These are phyloP conservation scores for Micrasema longulum DNA, from an alignment of 1,140 invertebrate species.

Conservation along the genomic window DNA sequence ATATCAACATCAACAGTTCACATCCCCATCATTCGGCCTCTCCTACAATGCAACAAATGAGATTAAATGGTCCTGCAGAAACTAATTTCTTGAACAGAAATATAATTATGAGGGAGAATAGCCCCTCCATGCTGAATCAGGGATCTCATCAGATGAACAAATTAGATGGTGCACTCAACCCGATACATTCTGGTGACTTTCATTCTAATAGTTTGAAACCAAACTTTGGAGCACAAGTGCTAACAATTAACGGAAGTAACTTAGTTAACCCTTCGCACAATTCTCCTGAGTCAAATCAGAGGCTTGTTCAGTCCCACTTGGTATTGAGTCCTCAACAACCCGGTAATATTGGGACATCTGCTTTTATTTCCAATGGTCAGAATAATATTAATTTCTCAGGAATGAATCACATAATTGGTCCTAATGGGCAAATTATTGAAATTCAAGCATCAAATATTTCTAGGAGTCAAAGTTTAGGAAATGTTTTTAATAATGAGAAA, in stretches of 20 bases:
- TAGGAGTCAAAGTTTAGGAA: slow-evolving; percentile 55
- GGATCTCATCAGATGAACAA: slow-evolving; percentile 35
- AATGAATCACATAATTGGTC: slow-evolving; percentile 65
- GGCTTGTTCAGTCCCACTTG: slow-evolving; percentile 44
- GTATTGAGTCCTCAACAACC: slow-evolving; percentile 45
- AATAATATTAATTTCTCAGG: slow-evolving; percentile 34
- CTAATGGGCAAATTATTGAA: slow-evolving; percentile 70
- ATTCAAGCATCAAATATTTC: slow-evolving; percentile 64
- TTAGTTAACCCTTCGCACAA: slow-evolving; percentile 16
- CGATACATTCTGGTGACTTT: slow-evolving; percentile 22
- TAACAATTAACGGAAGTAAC: slow-evolving; percentile 47
- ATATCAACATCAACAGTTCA: slow-evolving; percentile 38
- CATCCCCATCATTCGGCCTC: slow-evolving; percentile 40
- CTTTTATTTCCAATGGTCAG: slow-evolving; percentile 6
- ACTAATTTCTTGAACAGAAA: slow-evolving; percentile 42
- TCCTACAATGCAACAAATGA: slow-evolving; percentile 38
- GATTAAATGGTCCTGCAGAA: slow-evolving; percentile 39
- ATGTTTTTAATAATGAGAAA: slow-evolving; percentile 39
- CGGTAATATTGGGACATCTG: slow-evolving; percentile 9
- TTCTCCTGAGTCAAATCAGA: slow-evolving; percentile 38
- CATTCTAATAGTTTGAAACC: slow-evolving; percentile 32
- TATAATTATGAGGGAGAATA: slow-evolving; percentile 30
- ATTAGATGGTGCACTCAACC: slow-evolving; percentile 3
- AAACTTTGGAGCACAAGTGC: slow-evolving; percentile 39
- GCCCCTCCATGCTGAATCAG: slow-evolving; percentile 21